Evolutionary conservation across 2,113 vertebrate species (phyloP).

Genomic region (Bubo bubo): DNA sequence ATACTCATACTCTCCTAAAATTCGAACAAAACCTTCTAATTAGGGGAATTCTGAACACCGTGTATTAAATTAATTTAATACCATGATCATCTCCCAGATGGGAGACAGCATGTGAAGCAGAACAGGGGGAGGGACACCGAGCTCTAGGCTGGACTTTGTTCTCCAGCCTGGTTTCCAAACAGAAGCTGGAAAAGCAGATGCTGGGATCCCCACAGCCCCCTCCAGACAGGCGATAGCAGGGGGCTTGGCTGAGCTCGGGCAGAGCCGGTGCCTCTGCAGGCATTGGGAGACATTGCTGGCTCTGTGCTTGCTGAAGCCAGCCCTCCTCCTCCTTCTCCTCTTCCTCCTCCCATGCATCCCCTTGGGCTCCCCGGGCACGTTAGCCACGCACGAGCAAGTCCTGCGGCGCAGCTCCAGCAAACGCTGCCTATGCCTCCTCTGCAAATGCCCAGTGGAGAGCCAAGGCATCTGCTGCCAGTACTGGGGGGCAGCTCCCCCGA

Average conservation of each 20-base stretch:
- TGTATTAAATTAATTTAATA: neutral
- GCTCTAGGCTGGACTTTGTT: neutral
- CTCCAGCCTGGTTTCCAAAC: neutral
- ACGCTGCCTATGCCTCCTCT: neutral
- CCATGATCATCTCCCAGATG: neutral
- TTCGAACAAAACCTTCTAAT: neutral
- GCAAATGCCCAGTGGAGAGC: neutral
- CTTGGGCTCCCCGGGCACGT: neutral
- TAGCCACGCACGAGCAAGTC: accelerated
- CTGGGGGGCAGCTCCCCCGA: neutral
- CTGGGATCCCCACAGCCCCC: neutral
- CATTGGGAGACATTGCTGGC: neutral
- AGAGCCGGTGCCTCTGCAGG: neutral
- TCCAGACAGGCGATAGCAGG: accelerated
- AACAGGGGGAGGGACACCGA: neutral
- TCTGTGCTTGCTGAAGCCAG: neutral
- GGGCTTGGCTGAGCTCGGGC: neutral
- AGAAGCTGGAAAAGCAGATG: accelerated
- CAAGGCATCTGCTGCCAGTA: neutral
- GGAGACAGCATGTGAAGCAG: neutral
- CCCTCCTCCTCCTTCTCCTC: neutral
- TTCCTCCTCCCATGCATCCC: neutral
- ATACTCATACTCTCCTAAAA: neutral
- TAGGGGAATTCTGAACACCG: neutral
- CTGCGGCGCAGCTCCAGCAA: neutral